A percentile compares a stretch with the other conserved stretches of the same genome.
Evolutionary conservation across 2,888 invertebrate species (phyloP).

Genomic region (Baccha elongata): DNA sequence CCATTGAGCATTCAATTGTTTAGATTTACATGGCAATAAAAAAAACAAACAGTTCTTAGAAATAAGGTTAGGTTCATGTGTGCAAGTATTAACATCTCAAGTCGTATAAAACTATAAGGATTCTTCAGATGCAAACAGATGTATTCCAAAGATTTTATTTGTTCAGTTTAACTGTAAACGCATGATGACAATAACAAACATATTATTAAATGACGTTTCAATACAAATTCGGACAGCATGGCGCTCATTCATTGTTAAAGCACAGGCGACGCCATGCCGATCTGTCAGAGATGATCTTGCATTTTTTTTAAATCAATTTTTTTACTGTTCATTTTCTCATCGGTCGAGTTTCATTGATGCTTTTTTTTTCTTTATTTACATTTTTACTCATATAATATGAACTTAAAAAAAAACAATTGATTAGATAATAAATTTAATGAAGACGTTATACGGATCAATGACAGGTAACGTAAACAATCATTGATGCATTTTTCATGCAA

Average conservation of each 20-base stretch:
- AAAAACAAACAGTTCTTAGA: slow-evolving; percentile 36
- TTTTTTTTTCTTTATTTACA: slow-evolving; percentile 8
- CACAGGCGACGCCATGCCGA: neutral
- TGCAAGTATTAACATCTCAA: slow-evolving; percentile 36
- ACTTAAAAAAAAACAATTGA: slow-evolving; percentile 24
- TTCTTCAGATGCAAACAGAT: slow-evolving; percentile 37
- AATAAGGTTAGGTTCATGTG: too few species aligned
- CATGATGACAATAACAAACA: neutral
- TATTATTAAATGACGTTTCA: slow-evolving; percentile 41
- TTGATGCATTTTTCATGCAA: slow-evolving; percentile 60
- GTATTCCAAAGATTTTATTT: slow-evolving; percentile 27
- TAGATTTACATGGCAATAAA: slow-evolving; percentile 42
- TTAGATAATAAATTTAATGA: slow-evolving; percentile 50
- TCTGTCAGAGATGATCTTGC: neutral
- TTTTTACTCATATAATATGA: slow-evolving; percentile 5
- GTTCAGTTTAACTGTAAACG: too few species aligned
- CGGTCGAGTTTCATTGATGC: slow-evolving; percentile 44
- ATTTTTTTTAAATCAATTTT: slow-evolving; percentile 49
- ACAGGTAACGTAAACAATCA: slow-evolving; percentile 37
- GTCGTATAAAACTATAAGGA: slow-evolving; percentile 31
- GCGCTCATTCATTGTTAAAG: slow-evolving; percentile 17
- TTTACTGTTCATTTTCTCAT: slow-evolving; percentile 40
- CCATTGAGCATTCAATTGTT: slow-evolving; percentile 54
- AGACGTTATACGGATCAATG: slow-evolving; percentile 43
- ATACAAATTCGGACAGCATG: neutral